These are phyloP conservation scores for Polypedilum vanderplanki DNA, from an alignment of 1,140 invertebrate species.

Conservation along the genomic window DNA sequence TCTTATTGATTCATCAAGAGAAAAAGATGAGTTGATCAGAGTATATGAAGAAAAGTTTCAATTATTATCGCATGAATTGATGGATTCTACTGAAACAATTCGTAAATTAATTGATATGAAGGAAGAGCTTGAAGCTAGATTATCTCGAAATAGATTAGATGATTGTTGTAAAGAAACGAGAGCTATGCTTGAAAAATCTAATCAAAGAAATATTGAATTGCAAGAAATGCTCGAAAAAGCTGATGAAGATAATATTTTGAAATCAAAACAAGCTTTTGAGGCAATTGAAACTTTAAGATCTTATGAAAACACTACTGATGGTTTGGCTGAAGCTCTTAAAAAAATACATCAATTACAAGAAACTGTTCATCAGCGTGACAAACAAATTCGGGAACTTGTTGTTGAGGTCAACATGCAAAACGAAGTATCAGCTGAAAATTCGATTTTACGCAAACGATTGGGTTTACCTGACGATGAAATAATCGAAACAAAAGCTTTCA, in stretches of 20 bases:
- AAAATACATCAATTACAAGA: slow-evolving; percentile 39
- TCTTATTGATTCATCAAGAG: slow-evolving; percentile 33
- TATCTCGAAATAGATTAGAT: slow-evolving; percentile 32
- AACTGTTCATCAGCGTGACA: slow-evolving; percentile 38
- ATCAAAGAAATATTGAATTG: slow-evolving; percentile 36
- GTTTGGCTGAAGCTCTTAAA: slow-evolving; percentile 36
- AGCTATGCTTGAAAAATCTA: slow-evolving; percentile 35
- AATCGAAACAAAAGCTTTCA: slow-evolving; percentile 37
- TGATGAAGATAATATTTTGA: slow-evolving; percentile 41
- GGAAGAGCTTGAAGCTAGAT: slow-evolving; percentile 34
- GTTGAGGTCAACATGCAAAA: slow-evolving; percentile 41
- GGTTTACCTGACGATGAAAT: slow-evolving; percentile 41
- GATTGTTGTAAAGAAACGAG: slow-evolving; percentile 39
- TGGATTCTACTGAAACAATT: slow-evolving; percentile 39
- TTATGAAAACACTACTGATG: slow-evolving; percentile 41
- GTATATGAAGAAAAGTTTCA: slow-evolving; percentile 38
- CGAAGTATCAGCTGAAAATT: slow-evolving; percentile 40
- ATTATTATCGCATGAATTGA: slow-evolving; percentile 39
- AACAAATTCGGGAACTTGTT: slow-evolving; percentile 37
- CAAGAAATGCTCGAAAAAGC: slow-evolving; percentile 39
- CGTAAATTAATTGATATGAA: slow-evolving; percentile 37
- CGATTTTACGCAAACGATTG: slow-evolving; percentile 33
- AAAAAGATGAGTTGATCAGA: slow-evolving; percentile 38
- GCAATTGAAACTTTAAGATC: slow-evolving; percentile 35
- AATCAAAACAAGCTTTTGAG: slow-evolving; percentile 40